Conservation (phyloP, 1,140 invertebrate species). For the Drosophila oshimai region DNA sequence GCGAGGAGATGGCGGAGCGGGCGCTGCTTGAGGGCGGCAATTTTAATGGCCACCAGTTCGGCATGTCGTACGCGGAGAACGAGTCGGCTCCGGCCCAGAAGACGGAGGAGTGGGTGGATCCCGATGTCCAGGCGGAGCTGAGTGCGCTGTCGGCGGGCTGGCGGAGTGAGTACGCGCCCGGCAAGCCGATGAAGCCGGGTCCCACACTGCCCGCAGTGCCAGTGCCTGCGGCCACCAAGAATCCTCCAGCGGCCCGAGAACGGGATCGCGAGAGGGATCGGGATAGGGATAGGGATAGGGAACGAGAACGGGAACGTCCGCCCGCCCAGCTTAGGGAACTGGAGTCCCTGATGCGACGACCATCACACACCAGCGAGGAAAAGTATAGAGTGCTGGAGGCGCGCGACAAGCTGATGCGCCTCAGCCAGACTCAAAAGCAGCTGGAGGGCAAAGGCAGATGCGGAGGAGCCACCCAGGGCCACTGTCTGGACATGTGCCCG, state of each 20-base stretch:
- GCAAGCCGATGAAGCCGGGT: neutral
- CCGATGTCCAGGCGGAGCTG: conserved; percentile 84
- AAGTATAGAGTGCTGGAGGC: conserved; percentile 87
- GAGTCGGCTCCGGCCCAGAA: conserved; percentile 64
- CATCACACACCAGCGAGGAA: conserved; percentile 61
- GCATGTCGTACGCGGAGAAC: conserved; percentile 83
- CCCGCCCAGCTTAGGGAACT: conserved; percentile 56
- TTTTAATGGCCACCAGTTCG: conserved; percentile 86
- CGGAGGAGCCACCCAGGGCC: conserved; percentile 87
- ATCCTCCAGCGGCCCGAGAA: conserved; percentile 27
- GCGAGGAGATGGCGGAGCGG: conserved; percentile 83
- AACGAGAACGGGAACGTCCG: no score
- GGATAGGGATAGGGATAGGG: no score
- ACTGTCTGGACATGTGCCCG: conserved; percentile 98
- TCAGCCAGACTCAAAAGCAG: conserved; percentile 72
- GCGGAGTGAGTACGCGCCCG: conserved; percentile 19
- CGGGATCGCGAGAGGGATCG: no score
- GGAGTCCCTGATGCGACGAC: conserved; percentile 47
- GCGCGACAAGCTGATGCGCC: conserved; percentile 87
- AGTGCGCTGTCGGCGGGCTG: conserved; percentile 80
- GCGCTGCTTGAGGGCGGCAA: conserved; percentile 85
- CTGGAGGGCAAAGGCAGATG: no score
- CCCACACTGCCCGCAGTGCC: neutral
- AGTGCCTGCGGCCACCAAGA: neutral
- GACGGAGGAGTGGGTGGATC: conserved; percentile 80